Evolutionary conservation across 2,888 invertebrate species (phyloP).

Genomic region (Maniola hyperantus): DNA sequence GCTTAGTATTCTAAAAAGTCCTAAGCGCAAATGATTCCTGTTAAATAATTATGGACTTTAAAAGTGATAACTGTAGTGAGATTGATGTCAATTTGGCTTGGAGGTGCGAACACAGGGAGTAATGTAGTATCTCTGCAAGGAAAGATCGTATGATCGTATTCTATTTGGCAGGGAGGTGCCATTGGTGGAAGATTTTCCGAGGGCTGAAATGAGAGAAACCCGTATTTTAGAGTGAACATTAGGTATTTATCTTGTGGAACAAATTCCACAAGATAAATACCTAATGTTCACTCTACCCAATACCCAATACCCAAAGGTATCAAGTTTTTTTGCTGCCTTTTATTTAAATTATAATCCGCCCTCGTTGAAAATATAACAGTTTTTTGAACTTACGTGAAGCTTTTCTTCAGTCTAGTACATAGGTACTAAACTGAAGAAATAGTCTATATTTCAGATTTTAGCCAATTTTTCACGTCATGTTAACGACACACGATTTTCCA

Average conservation of each 20-base stretch:
- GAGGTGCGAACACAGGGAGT: slow-evolving; percentile 53
- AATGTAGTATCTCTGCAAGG: slow-evolving; percentile 66
- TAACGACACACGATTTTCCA: background rate
- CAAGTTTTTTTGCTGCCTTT: too few relatives aligned
- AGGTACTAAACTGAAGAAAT: background rate
- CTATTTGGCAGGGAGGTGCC: slow-evolving; percentile 48
- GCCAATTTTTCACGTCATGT: background rate
- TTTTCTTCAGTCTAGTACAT: too few relatives aligned
- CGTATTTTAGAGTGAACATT: background rate
- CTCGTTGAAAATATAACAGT: too few relatives aligned
- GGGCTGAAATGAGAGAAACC: slow-evolving; percentile 35
- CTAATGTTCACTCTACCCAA: too few relatives aligned
- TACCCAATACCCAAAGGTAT: too few relatives aligned
- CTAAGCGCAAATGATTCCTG: slow-evolving; percentile 44
- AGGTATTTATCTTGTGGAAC: too few relatives aligned
- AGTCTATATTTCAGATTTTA: too few relatives aligned
- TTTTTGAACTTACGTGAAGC: too few relatives aligned
- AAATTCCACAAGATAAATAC: too few relatives aligned
- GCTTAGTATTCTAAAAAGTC: slow-evolving; percentile 46
- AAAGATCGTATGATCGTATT: slow-evolving; percentile 55
- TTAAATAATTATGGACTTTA: slow-evolving; percentile 46
- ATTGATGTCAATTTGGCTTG: slow-evolving; percentile 45
- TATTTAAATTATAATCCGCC: too few relatives aligned
- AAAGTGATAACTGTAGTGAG: background rate
- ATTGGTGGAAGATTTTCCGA: slow-evolving; percentile 60